Evolutionary conservation across 2,797 vertebrate species (phyloP), one percentile per base, ranked within the genome.

Genomic region (Sebastes trivittatus): DNA sequence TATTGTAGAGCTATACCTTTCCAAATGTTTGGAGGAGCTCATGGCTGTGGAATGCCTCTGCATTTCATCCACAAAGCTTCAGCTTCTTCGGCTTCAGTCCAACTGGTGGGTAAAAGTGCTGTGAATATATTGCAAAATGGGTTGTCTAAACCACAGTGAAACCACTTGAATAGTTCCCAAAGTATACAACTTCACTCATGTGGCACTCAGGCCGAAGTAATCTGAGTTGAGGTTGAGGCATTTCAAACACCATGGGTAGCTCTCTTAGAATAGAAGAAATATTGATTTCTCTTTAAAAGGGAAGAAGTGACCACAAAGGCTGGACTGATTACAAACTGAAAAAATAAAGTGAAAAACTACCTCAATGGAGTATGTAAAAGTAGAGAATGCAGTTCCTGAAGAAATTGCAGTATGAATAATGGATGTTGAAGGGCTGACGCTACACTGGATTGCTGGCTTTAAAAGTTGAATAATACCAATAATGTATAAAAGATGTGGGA

Each of bases 131-230:
- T 77, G 71, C 65, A 79, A 87, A 87, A 87, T 83, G 87, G 71
- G 32, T 77, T 75, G 78, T 86, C 49, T 76, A 77, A 77, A 90
- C 85, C 90, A 64, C 86, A 77, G 11, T 7, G 23, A 75, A 87
- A 78, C 83, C 89, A 85, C 83, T 82, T 83, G 66, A 89, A 87
- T 59, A 27, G 11, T 13, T 84, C 77, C 84, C 73, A 88, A 86
- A 89, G 83, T 81, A 89, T 46, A 88, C 87, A 88, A 18, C 68
- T 46, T 58, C 67, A 30, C 55, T 81, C 85, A 81, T 80, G 65
- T 83, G 85, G 82, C 75, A 54, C 54, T 82, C 59, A 20, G 65
- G 62, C 56, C 22, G 30, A 18, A 56, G 60, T 54, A 22, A 20
- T 64, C 56, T 23, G 34, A 36, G 65, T 58, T 60, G 62, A 76